Conservation (phyloP, 1,140 invertebrate species). For the Neotoxoptera formosana region DNA sequence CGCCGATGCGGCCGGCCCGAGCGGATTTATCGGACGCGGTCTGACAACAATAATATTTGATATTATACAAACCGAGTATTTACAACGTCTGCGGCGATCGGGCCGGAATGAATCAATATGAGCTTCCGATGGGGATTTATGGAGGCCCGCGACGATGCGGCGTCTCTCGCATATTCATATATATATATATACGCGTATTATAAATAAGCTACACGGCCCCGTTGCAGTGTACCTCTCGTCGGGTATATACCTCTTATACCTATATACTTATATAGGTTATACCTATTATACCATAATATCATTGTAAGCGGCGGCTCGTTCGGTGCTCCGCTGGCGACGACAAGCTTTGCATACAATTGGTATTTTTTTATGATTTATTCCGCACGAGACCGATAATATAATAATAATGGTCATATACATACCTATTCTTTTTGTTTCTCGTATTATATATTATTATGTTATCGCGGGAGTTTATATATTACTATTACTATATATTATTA, state of each 20-base stretch:
- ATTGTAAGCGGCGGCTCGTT: neutral
- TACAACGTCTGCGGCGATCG: slow-evolving; percentile 45
- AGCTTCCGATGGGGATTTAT: slow-evolving; percentile 55
- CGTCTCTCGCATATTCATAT: slow-evolving; percentile 17
- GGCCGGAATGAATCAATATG: slow-evolving; percentile 53
- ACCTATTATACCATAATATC: no score
- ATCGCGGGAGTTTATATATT: neutral
- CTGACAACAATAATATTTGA: slow-evolving; percentile 48
- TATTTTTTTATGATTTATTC: slow-evolving; percentile 56
- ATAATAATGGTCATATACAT: slow-evolving; percentile 36
- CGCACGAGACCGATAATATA: slow-evolving; percentile 23
- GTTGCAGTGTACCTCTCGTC: no score
- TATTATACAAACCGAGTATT: slow-evolving; percentile 52
- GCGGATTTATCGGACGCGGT: slow-evolving; percentile 43
- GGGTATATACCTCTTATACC: no score
- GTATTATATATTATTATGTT: neutral
- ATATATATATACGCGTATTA: neutral
- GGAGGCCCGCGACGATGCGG: neutral
- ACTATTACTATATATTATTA: slow-evolving; percentile 5
- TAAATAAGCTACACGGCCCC: neutral
- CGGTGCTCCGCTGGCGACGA: neutral
- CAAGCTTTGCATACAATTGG: slow-evolving; percentile 56
- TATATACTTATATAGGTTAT: no score
- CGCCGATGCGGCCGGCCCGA: neutral
- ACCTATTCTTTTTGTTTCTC: neutral